Conservation (phyloP, 2,888 invertebrate species). For the Phania funesta region DNA sequence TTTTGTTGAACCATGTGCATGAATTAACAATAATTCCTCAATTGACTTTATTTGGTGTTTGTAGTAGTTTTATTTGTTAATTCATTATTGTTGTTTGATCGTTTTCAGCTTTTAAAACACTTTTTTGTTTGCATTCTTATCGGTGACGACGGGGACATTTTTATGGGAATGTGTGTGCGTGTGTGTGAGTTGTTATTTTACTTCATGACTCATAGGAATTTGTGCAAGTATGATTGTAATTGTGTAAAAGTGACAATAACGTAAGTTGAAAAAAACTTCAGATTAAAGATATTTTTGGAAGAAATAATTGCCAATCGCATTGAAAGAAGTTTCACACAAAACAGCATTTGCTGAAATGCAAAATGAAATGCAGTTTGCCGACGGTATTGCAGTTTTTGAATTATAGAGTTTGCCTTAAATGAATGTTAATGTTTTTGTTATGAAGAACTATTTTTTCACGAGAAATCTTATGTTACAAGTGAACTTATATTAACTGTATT, state of each 20-base stretch:
- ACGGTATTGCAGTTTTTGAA: neutral
- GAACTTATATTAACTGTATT: no score
- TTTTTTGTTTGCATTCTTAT: constrained; percentile 28
- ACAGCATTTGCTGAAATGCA: neutral
- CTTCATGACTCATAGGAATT: constrained; percentile 15
- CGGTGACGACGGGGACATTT: constrained; percentile 18
- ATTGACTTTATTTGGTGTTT: neutral
- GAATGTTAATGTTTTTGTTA: no score
- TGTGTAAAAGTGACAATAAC: neutral
- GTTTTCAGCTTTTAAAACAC: neutral
- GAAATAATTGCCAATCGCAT: neutral
- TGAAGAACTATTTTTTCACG: no score
- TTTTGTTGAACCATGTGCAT: neutral
- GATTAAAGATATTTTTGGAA: neutral
- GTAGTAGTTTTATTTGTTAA: neutral
- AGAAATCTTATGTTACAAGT: no score
- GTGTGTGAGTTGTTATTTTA: neutral
- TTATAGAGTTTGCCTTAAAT: no score
- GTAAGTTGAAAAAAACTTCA: neutral
- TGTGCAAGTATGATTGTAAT: neutral
- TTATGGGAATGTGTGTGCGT: neutral
- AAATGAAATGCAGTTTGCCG: constrained; percentile 5
- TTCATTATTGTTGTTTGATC: constrained; percentile 14
- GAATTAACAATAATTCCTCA: neutral
- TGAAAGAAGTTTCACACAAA: neutral